A percentile compares a stretch with the other conserved stretches of the same genome.
phyloP scores from a whole-genome alignment of 1,140 invertebrate genomes.

The Myzus persicae region DNA sequence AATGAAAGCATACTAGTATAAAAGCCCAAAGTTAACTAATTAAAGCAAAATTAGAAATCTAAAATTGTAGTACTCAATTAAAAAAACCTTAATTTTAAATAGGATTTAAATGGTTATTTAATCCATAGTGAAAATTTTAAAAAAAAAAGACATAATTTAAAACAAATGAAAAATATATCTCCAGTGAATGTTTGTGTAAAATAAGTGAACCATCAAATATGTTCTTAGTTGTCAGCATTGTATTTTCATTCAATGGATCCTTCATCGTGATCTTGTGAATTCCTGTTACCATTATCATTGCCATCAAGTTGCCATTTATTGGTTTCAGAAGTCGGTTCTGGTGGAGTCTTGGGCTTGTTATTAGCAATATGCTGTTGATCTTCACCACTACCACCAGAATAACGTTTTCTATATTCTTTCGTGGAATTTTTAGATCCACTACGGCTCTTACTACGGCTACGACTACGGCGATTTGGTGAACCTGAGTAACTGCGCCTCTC shows the following conservation, averaged over 20 bases:
- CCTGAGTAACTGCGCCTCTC: slow-evolving; percentile 48
- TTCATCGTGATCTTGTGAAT: slow-evolving; percentile 50
- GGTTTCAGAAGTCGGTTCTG: slow-evolving; percentile 34
- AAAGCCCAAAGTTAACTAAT: slow-evolving; percentile 26
- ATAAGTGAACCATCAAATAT: slow-evolving; percentile 10
- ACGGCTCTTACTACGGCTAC: slow-evolving; percentile 48
- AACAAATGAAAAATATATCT: slow-evolving; percentile 18
- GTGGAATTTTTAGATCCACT: slow-evolving; percentile 40
- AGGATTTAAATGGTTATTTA: neutral
- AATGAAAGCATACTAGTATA: neutral
- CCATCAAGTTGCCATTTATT: slow-evolving; percentile 46
- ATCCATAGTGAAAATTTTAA: slow-evolving; percentile 1
- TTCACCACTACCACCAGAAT: slow-evolving; percentile 42
- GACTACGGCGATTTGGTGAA: slow-evolving; percentile 47
- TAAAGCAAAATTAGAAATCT: slow-evolving; percentile 18
- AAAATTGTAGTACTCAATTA: neutral
- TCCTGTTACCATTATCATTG: slow-evolving; percentile 42
- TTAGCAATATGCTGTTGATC: slow-evolving; percentile 17
- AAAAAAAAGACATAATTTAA: neutral
- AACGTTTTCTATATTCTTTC: slow-evolving; percentile 56
- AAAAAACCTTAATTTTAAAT: slow-evolving; percentile 26
- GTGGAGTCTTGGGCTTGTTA: slow-evolving; percentile 50
- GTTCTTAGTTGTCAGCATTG: neutral
- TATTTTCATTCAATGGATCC: slow-evolving; percentile 39
- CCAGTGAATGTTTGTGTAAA: neutral